Conservation (phyloP, 1,140 invertebrate genomes). For the Brachionus plicatilis region DNA sequence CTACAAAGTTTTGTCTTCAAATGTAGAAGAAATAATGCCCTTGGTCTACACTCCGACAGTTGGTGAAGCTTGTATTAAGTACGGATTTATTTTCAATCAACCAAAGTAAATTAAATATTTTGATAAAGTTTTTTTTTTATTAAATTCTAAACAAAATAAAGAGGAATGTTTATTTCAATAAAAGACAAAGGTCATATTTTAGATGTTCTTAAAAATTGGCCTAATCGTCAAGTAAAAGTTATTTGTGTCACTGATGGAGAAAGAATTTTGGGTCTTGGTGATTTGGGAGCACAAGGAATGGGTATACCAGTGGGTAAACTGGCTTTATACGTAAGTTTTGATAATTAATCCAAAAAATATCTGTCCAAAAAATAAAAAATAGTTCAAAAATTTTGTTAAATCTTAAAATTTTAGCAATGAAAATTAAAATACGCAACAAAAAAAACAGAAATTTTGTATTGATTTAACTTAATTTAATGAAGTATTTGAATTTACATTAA, state of each 20-base stretch:
- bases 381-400: too few relatives aligned
- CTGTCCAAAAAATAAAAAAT: too few relatives aligned
- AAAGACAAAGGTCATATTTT: slow-evolving; percentile 84
- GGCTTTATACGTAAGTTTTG: slow-evolving; percentile 82
- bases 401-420: too few relatives aligned
- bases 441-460: too few relatives aligned
- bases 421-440: too few relatives aligned
- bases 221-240: slow-evolving; percentile 41
- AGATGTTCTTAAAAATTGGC: slow-evolving; percentile 76
- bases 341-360: slow-evolving; percentile 70
- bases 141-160: not conserved
- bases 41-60: slow-evolving; percentile 85
- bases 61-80: slow-evolving; percentile 39
- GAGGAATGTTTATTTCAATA: slow-evolving; percentile 83
- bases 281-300: slow-evolving; percentile 88
- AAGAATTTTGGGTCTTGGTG: slow-evolving; percentile 83
- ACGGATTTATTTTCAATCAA: slow-evolving; percentile 40
- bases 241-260: slow-evolving; percentile 93
- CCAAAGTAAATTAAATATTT: not conserved
- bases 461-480: too few relatives aligned
- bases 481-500: too few relatives aligned
- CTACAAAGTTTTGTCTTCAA: slow-evolving; percentile 82
- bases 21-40: slow-evolving; percentile 84
- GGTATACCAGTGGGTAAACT: slow-evolving; percentile 91
- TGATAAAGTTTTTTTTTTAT: not conserved